phyloP scores from a whole-genome alignment of 2,888 invertebrate genomes.

The Epirrita christyi region DNA sequence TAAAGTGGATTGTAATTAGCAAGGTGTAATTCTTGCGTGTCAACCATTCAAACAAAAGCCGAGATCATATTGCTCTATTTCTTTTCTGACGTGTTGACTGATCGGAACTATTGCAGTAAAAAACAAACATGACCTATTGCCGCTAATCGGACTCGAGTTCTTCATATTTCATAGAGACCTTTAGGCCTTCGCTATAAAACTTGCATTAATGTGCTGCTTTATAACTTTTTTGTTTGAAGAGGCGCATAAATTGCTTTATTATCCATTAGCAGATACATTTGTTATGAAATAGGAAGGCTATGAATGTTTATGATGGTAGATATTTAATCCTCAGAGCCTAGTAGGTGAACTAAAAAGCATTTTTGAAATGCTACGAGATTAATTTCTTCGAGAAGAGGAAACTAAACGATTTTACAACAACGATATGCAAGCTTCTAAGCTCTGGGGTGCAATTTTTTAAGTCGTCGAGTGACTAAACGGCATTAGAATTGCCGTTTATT shows the following conservation, averaged over 20 bases:
- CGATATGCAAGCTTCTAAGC: too few species aligned
- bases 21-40: constrained; percentile 3
- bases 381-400: constrained; percentile 15
- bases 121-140: constrained; percentile 35
- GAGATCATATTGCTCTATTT: background rate
- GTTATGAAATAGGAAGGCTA: constrained; percentile 30
- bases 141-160: constrained; percentile 47
- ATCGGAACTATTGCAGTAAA: constrained; percentile 20
- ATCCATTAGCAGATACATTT: constrained; percentile 65
- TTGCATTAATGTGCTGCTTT: constrained; percentile 63
- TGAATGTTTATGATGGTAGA: constrained; percentile 11
- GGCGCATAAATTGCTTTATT: constrained; percentile 58
- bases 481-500: too few species aligned
- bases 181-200: constrained; percentile 53
- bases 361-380: constrained; percentile 11
- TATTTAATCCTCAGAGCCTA: background rate
- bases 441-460: too few species aligned
- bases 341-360: constrained; percentile 1
- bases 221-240: constrained; percentile 54
- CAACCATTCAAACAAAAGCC: constrained; percentile 9
- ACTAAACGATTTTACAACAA: constrained; percentile 20
- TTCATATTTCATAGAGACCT: constrained; percentile 45
- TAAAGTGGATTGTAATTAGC: constrained; percentile 20
- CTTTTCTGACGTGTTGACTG: background rate
- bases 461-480: too few species aligned